These are phyloP conservation scores for Platanista minor DNA, from an alignment of 2,113 vertebrate genomes.

Conservation along the genomic window DNA sequence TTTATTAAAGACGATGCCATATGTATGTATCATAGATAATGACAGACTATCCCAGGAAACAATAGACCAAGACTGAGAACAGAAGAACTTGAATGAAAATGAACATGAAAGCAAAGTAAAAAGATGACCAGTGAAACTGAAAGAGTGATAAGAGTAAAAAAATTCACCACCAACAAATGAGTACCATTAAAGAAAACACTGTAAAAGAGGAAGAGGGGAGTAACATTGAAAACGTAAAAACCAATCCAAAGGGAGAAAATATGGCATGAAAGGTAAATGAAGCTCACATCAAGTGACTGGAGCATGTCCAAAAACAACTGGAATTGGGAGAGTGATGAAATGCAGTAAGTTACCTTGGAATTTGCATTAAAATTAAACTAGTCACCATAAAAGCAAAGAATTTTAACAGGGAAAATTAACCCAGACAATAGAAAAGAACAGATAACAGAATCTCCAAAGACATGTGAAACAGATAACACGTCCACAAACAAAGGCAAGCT, in stretches of 20 bases:
- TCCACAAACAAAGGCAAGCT: neutral
- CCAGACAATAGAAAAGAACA: conserved; percentile 1
- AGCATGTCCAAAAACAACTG: conserved; percentile 29
- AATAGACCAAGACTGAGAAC: neutral
- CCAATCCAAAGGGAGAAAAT: conserved; percentile 5
- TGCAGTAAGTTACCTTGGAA: conserved; percentile 36
- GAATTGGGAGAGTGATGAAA: conserved; percentile 20
- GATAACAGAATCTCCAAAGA: neutral
- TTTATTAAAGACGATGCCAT: neutral
- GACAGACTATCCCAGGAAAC: neutral
- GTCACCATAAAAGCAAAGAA: conserved; percentile 39
- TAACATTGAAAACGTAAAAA: conserved; percentile 57
- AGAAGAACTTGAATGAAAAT: conserved; percentile 15
- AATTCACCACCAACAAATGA: conserved; percentile 65
- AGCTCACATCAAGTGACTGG: conserved; percentile 8
- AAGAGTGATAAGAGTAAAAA: conserved; percentile 43
- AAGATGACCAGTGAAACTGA: conserved; percentile 55
- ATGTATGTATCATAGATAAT: neutral
- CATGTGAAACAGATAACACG: neutral
- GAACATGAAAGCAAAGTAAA: conserved; percentile 46
- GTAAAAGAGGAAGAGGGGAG: conserved; percentile 62
- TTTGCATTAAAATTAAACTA: conserved; percentile 67
- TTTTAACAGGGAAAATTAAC: neutral
- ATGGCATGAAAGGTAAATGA: conserved; percentile 60
- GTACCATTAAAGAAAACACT: conserved; percentile 42